Conservation (phyloP, 2,113 vertebrate genomes). For the Hippocampus zosterae region DNA sequence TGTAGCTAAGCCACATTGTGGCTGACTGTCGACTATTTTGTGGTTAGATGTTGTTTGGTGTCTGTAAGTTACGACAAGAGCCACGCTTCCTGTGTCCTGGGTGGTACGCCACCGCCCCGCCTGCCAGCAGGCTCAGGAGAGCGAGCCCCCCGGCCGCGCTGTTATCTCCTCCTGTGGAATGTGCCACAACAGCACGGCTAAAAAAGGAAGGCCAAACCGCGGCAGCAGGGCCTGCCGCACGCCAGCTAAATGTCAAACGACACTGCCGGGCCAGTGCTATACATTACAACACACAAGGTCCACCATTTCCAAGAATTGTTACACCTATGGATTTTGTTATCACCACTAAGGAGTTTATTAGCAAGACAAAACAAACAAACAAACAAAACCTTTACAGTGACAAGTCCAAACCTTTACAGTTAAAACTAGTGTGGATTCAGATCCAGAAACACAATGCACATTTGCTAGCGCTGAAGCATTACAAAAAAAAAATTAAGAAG, state of each 20-base stretch:
- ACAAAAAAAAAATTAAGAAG: too few relatives aligned
- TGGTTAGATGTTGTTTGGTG: not conserved
- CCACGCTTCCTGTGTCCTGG: conserved; percentile 2
- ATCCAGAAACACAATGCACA: not conserved
- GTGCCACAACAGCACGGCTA: conserved; percentile 71
- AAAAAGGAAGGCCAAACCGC: conserved; percentile 68
- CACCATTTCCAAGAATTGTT: not conserved
- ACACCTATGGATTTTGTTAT: not conserved
- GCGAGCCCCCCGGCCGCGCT: conserved; percentile 16
- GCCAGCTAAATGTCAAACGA: conserved; percentile 74
- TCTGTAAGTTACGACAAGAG: not conserved
- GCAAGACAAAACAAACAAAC: not conserved
- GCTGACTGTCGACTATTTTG: not conserved
- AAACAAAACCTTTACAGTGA: too few relatives aligned
- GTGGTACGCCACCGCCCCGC: not conserved
- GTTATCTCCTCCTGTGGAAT: conserved; percentile 74
- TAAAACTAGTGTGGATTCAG: not conserved
- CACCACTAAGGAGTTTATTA: not conserved
- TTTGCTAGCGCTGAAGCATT: too few relatives aligned
- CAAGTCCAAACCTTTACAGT: not conserved
- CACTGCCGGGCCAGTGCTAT: conserved; percentile 38
- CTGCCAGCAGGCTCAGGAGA: not conserved
- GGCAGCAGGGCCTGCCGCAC: conserved; percentile 53
- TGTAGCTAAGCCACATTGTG: not conserved
- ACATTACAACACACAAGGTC: conserved; percentile 3